Evolutionary conservation across 2,797 vertebrate species (phyloP).

Genomic region (Microctenopoma lineatum): DNA sequence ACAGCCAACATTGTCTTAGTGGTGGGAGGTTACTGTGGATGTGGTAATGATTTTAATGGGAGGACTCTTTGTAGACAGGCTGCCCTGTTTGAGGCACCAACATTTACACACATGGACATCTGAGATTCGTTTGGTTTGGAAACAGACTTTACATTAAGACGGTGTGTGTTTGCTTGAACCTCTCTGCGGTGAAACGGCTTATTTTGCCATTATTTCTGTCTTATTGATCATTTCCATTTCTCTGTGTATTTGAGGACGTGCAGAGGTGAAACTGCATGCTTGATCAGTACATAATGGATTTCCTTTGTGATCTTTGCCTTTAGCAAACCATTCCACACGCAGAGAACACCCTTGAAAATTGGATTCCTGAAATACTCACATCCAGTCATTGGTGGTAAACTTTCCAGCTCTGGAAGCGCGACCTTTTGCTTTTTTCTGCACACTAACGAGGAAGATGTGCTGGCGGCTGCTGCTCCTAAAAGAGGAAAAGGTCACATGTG

Average conservation of each 20-base stretch:
- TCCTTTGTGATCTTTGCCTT: slow-evolving; percentile 25
- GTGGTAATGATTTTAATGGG: no score
- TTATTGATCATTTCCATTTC: no score
- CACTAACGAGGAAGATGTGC: slow-evolving; percentile 66
- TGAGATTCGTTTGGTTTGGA: no score
- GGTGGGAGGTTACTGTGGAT: no score
- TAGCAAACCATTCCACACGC: neutral
- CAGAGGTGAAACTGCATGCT: slow-evolving; percentile 1
- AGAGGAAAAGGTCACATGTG: slow-evolving; percentile 79
- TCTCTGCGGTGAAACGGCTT: no score
- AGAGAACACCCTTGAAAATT: slow-evolving; percentile 16
- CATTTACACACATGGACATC: no score
- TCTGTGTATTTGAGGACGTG: neutral
- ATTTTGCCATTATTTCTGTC: no score
- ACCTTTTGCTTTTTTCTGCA: slow-evolving; percentile 82
- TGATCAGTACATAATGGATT: slow-evolving; percentile 29
- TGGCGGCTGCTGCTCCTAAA: slow-evolving; percentile 76
- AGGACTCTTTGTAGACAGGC: no score
- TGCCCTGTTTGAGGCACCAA: no score
- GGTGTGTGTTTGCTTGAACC: no score
- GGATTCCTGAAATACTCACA: slow-evolving; percentile 23
- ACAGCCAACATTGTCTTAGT: no score
- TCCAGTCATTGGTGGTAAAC: slow-evolving; percentile 22
- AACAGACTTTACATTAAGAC: no score
- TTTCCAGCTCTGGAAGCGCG: slow-evolving; percentile 71